These are phyloP conservation scores for Pegoplata infirma DNA, from an alignment of 2,888 invertebrate genomes.

Conservation along the genomic window DNA sequence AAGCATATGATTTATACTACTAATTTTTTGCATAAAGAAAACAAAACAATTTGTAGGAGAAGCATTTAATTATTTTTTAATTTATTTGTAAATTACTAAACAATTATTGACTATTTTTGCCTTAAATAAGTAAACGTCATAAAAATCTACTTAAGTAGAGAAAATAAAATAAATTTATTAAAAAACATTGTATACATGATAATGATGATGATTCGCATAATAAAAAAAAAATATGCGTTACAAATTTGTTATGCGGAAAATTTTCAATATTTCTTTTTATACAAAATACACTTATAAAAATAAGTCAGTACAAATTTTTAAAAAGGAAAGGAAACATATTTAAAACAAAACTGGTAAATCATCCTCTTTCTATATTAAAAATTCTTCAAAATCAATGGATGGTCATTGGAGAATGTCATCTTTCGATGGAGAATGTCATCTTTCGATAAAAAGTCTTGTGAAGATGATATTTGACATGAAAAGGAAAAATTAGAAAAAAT, in stretches of 20 bases:
- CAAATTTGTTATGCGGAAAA: constrained; percentile 42
- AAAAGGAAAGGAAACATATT: no score
- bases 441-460: no score
- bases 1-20: constrained; percentile 2
- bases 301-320: no score
- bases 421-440: no score
- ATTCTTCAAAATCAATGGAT: no score
- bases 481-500: no score
- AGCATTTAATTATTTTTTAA: not conserved
- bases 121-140: constrained; percentile 7
- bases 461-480: no score
- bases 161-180: not conserved
- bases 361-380: no score
- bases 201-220: constrained; percentile 21
- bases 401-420: no score
- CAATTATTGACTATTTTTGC: not conserved
- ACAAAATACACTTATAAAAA: not conserved
- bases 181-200: constrained; percentile 17
- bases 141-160: not conserved
- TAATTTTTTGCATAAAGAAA: no score
- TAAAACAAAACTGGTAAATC: no score
- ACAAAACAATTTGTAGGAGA: constrained; percentile 31
- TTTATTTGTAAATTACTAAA: constrained; percentile 9
- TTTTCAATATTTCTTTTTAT: constrained; percentile 5
- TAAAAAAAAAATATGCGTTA: constrained; percentile 35